phyloP scores from a whole-genome alignment of 1,140 invertebrate genomes.

The Drosophila auraria region DNA sequence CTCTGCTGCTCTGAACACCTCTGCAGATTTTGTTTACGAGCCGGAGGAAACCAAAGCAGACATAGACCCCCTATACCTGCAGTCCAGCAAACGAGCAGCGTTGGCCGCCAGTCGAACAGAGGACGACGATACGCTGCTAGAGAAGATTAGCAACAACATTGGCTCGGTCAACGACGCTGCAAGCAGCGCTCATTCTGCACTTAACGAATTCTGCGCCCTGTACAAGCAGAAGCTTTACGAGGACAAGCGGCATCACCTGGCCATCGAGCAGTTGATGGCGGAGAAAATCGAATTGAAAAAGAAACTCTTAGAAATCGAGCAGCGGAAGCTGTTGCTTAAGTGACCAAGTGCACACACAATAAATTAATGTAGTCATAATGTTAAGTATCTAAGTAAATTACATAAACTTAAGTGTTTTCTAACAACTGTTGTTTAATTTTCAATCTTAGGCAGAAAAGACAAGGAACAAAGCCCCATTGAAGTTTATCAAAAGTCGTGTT shows the following conservation, averaged over 20 bases:
- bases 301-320: slow-evolving; percentile 68
- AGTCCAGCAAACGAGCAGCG: slow-evolving; percentile 39
- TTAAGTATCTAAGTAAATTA: background rate
- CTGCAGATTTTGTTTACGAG: slow-evolving; percentile 62
- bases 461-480: background rate
- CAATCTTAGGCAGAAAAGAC: background rate
- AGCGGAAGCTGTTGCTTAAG: slow-evolving; percentile 60
- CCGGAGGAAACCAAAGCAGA: slow-evolving; percentile 62
- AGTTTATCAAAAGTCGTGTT: background rate
- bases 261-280: slow-evolving; percentile 62
- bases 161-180: slow-evolving; percentile 42
- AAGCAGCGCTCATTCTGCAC: slow-evolving; percentile 33
- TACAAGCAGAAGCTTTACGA: slow-evolving; percentile 68
- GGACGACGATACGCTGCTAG: slow-evolving; percentile 42
- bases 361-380: slow-evolving; percentile 6
- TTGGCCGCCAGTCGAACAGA: slow-evolving; percentile 13
- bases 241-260: slow-evolving; percentile 62
- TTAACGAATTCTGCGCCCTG: slow-evolving; percentile 61
- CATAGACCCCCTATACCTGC: slow-evolving; percentile 63
- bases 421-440: slow-evolving; percentile 14
- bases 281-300: slow-evolving; percentile 69
- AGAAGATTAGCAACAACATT: slow-evolving; percentile 49
- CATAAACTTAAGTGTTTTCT: slow-evolving; percentile 16
- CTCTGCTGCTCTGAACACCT: slow-evolving; percentile 41
- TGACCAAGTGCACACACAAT: slow-evolving; percentile 1